phyloP scores from a whole-genome alignment of 1,140 invertebrate genomes.

The Lordiphosa collinella region DNA sequence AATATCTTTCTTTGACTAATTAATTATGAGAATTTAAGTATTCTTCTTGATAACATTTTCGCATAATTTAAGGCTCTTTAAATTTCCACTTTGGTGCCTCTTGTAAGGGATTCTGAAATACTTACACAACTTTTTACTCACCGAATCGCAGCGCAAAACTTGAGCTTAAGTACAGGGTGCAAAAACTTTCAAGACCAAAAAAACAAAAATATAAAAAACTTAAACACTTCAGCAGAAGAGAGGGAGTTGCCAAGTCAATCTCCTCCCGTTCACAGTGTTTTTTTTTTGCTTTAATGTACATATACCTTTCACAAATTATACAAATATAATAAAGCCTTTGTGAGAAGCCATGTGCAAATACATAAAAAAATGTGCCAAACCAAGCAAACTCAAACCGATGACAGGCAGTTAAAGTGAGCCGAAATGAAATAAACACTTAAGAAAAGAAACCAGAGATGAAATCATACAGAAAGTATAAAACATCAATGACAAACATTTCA shows the following conservation, averaged over 20 bases:
- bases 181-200: constrained; percentile 38
- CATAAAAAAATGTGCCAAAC: constrained; percentile 29
- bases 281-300: constrained; percentile 1
- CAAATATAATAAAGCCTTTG: constrained; percentile 31
- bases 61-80: constrained; percentile 34
- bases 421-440: constrained; percentile 25
- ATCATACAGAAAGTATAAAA: constrained; percentile 45
- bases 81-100: constrained; percentile 23
- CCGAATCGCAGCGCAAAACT: constrained; percentile 17
- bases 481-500: constrained; percentile 55
- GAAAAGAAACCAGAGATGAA: constrained; percentile 19
- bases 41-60: constrained; percentile 25
- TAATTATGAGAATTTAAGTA: constrained; percentile 11
- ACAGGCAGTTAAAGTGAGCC: constrained; percentile 21
- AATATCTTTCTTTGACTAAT: constrained; percentile 4
- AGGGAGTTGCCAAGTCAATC: constrained; percentile 3
- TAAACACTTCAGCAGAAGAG: constrained; percentile 28
- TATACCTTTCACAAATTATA: constrained; percentile 13
- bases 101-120: constrained; percentile 49
- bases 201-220: constrained; percentile 11
- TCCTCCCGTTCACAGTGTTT: neutral
- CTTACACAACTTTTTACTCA: constrained; percentile 53
- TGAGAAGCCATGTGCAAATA: constrained; percentile 32
- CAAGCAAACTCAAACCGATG: constrained; percentile 18
- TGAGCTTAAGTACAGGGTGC: constrained; percentile 27